Conservation (phyloP, 2,888 invertebrate genomes). For the Himalopsyche tibetana region DNA sequence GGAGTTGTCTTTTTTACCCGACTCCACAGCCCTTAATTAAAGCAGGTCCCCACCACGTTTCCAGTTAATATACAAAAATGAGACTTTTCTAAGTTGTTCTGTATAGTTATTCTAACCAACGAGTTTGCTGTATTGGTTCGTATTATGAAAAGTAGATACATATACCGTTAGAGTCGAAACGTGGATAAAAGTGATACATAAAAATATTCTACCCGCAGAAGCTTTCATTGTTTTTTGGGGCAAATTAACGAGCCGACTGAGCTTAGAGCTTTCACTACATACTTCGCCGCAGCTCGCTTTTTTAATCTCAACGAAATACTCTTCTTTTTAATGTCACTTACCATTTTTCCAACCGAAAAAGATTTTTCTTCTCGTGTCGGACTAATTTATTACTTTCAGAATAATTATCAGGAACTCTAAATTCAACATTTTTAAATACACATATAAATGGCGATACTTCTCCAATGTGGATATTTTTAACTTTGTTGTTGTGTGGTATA, state of each 20-base stretch:
- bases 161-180: not conserved
- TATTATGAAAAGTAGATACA: not conserved
- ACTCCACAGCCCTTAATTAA: too few species aligned
- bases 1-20: too few species aligned
- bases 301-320: constrained; percentile 17
- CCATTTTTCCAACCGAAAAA: not conserved
- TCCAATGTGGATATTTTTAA: too few species aligned
- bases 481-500: too few species aligned
- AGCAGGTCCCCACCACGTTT: too few species aligned
- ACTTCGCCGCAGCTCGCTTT: not conserved
- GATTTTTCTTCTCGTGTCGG: not conserved
- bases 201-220: constrained; percentile 18
- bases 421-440: too few species aligned
- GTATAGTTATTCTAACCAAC: not conserved
- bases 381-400: too few species aligned
- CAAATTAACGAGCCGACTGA: constrained; percentile 34
- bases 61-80: too few species aligned
- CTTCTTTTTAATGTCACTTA: constrained; percentile 18
- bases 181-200: constrained; percentile 44
- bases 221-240: constrained; percentile 40
- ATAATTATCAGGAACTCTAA: too few species aligned
- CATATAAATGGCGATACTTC: too few species aligned
- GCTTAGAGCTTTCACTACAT: constrained; percentile 13
- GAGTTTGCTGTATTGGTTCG: not conserved
- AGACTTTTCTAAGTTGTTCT: too few species aligned